Conservation (phyloP, 2,888 invertebrate genomes). For the Acleris holmiana region DNA sequence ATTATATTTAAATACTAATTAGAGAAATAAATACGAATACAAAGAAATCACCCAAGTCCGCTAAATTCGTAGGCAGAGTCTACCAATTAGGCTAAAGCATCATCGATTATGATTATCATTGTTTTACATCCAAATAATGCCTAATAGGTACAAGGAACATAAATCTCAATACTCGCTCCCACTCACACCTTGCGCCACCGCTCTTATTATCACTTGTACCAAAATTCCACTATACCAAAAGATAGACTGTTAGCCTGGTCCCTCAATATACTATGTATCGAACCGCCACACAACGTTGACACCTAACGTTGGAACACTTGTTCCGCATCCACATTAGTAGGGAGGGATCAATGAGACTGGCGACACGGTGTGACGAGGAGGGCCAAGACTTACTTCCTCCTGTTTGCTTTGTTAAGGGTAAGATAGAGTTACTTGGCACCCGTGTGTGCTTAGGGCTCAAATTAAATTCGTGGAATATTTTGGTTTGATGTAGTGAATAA, state of each 20-base stretch:
- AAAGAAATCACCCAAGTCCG: no score
- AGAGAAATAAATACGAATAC: no score
- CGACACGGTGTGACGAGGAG: constrained; percentile 32
- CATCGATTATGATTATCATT: no score
- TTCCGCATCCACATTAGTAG: background rate
- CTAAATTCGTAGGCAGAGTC: no score
- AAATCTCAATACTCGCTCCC: background rate
- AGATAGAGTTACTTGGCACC: constrained; percentile 43
- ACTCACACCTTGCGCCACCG: background rate
- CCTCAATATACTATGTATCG: constrained; percentile 33
- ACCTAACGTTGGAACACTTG: background rate
- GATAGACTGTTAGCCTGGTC: constrained; percentile 41
- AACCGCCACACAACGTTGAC: constrained; percentile 23
- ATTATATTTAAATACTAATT: no score
- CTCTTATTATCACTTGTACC: constrained; percentile 41
- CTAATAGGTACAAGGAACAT: no score
- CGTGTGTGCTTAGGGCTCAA: constrained; percentile 23
- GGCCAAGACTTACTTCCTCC: constrained; percentile 7
- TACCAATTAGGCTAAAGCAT: no score
- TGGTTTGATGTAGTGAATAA: constrained; percentile 16
- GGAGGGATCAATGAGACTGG: constrained; percentile 11
- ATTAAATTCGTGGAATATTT: constrained; percentile 29
- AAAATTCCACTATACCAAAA: constrained; percentile 44
- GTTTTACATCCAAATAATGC: no score
- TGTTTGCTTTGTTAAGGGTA: constrained; percentile 44